Conservation (phyloP, 2,113 vertebrate genomes). For the Alces alces region DNA sequence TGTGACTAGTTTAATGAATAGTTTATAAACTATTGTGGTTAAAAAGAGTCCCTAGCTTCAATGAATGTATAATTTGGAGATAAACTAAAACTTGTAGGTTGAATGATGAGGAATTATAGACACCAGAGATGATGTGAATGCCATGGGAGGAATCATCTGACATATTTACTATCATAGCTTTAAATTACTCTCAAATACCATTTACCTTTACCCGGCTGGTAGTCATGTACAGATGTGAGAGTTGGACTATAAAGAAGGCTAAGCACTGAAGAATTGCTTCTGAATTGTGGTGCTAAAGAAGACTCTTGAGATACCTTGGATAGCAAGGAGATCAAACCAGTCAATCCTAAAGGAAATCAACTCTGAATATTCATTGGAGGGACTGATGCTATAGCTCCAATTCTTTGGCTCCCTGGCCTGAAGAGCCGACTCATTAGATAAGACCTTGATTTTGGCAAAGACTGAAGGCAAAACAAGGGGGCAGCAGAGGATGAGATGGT, state of each 20-base stretch:
- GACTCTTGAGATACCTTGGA: neutral
- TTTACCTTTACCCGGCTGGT: neutral
- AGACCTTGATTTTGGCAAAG: neutral
- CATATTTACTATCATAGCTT: neutral
- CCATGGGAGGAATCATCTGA: neutral
- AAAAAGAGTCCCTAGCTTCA: neutral
- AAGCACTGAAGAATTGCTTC: neutral
- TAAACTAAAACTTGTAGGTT: neutral
- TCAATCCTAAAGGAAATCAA: neutral
- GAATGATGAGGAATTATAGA: neutral
- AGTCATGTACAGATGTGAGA: neutral
- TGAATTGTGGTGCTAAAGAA: neutral
- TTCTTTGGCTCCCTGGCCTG: neutral
- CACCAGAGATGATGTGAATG: neutral
- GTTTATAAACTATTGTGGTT: neutral
- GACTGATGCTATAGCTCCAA: neutral
- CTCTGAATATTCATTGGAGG: neutral
- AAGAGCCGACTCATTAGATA: neutral
- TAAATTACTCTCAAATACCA: neutral
- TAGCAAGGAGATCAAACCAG: neutral
- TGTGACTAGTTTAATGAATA: neutral
- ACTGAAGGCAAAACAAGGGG: neutral
- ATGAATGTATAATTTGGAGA: neutral
- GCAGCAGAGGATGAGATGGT: neutral
- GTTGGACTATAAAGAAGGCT: neutral